Evolutionary conservation across 2,113 vertebrate genomes (phyloP).

Genomic region (Chloropsis hardwickii): DNA sequence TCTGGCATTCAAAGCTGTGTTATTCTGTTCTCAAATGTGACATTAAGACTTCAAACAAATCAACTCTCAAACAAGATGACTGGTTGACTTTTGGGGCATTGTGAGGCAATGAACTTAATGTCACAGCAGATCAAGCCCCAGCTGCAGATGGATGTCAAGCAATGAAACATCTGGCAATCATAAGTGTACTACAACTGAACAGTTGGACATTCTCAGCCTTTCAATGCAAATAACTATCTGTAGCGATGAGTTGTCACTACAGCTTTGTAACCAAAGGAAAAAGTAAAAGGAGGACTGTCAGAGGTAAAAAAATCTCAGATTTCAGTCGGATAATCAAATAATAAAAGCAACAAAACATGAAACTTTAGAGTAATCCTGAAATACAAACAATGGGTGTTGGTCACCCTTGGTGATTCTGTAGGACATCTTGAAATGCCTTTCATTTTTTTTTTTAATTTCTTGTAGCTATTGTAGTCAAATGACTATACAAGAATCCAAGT

Average conservation of each 20-base stretch:
- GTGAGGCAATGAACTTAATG: neutral
- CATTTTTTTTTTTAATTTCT: neutral
- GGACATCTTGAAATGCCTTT: neutral
- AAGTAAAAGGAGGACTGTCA: neutral
- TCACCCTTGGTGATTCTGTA: neutral
- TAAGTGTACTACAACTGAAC: neutral
- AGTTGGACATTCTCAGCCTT: neutral
- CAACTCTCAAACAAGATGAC: constrained; percentile 13
- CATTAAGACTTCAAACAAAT: neutral
- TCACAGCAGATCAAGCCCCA: neutral
- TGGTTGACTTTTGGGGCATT: neutral
- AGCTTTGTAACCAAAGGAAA: neutral
- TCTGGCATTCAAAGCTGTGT: neutral
- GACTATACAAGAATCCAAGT: neutral
- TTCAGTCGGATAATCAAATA: neutral
- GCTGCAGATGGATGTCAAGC: neutral
- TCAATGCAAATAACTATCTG: neutral
- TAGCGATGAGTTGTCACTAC: neutral
- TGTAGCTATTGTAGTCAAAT: neutral
- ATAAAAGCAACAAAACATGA: neutral
- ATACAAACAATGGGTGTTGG: neutral
- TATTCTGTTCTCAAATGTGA: neutral
- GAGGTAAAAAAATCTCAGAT: neutral
- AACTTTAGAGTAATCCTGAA: neutral
- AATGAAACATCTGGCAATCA: neutral